Conservation (phyloP, 2,888 invertebrate species). For the Leptogaster cylindrica region DNA sequence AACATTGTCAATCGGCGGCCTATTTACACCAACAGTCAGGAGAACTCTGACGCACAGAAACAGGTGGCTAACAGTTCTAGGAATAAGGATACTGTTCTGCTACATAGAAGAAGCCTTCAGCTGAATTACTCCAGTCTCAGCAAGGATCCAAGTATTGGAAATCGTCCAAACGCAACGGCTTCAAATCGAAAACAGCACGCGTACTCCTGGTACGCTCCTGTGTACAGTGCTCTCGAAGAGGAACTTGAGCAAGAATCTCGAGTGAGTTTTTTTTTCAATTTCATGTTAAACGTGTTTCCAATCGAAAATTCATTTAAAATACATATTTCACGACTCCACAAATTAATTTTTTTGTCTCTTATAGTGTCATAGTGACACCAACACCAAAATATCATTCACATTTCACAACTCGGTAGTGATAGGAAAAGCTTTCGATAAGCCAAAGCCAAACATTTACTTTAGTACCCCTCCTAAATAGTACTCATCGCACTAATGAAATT, state of each 20-base stretch:
- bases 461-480: too few relatives aligned
- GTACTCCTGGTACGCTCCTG: conserved; percentile 63
- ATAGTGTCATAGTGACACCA: too few relatives aligned
- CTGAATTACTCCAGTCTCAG: conserved; percentile 56
- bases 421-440: too few relatives aligned
- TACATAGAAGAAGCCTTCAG: conserved; percentile 58
- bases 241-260: conserved; percentile 62
- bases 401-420: too few relatives aligned
- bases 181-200: conserved; percentile 59
- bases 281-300: too few relatives aligned
- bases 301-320: too few relatives aligned
- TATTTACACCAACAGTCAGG: conserved; percentile 24
- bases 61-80: not conserved
- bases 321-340: too few relatives aligned
- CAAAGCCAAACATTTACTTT: too few relatives aligned
- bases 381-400: too few relatives aligned
- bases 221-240: conserved; percentile 62
- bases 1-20: conserved; percentile 42
- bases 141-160: conserved; percentile 50
- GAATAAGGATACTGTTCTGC: conserved; percentile 1
- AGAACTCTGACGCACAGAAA: conserved; percentile 21
- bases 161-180: conserved; percentile 50
- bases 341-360: too few relatives aligned
- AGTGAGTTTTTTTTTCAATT: conserved; percentile 54
- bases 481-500: too few relatives aligned